Evolutionary conservation across 2,888 invertebrate species (phyloP).

Genomic region (Cerceris ruficornis): DNA sequence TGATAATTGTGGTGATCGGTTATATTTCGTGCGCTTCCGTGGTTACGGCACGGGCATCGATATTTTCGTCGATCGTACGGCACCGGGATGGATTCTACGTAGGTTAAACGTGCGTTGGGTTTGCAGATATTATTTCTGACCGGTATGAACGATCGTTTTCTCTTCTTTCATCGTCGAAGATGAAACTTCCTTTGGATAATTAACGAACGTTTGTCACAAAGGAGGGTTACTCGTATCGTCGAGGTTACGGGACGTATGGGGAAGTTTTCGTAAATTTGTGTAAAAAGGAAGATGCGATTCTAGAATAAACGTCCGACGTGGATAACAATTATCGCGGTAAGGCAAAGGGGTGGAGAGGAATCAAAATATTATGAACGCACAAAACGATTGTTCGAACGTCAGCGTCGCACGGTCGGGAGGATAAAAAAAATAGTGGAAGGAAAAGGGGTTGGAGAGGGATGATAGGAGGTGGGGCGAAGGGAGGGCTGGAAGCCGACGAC

Average conservation of each 20-base stretch:
- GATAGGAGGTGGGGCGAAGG: conserved; percentile 23
- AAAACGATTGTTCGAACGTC: conserved; percentile 66
- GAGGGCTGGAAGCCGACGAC: conserved; percentile 66
- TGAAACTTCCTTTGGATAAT: no score
- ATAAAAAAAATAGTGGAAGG: conserved; percentile 45
- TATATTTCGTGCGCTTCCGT: conserved; percentile 10
- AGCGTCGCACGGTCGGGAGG: conserved; percentile 55
- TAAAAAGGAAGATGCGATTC: neutral
- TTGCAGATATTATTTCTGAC: no score
- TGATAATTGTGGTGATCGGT: conserved; percentile 45
- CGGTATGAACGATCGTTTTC: no score
- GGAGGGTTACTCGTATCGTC: conserved; percentile 2
- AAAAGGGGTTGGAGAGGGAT: conserved; percentile 13
- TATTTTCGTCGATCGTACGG: neutral
- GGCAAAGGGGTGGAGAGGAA: conserved; percentile 24
- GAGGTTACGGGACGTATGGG: neutral
- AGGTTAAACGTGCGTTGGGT: neutral
- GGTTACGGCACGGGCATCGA: conserved; percentile 1
- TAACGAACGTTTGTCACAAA: neutral
- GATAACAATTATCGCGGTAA: conserved; percentile 54
- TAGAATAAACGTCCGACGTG: conserved; percentile 6
- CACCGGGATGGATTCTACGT: neutral
- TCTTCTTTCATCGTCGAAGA: no score
- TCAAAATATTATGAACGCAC: conserved; percentile 59
- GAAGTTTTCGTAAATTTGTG: neutral